A percentile compares a stretch with the other conserved stretches of the same genome.
Evolutionary conservation across 1,140 invertebrate genomes (phyloP).

Genomic region (Trypoxylus dichotomus): DNA sequence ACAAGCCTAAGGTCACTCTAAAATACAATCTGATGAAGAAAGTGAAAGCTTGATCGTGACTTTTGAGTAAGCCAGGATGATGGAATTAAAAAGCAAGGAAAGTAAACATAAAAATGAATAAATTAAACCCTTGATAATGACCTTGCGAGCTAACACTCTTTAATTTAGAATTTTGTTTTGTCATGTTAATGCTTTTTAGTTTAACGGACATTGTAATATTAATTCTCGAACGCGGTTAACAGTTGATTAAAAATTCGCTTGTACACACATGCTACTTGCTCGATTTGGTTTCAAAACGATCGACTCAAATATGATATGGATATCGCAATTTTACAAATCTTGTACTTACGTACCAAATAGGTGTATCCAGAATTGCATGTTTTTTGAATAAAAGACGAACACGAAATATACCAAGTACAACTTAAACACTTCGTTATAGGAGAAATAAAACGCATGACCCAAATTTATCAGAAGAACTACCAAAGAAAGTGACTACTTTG

Average conservation of each 20-base stretch:
- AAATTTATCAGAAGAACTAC: slow-evolving; percentile 48
- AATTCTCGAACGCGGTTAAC: no score
- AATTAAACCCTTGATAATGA: neutral
- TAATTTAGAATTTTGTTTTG: neutral
- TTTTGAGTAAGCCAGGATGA: neutral
- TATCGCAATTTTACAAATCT: no score
- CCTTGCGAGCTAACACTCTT: neutral
- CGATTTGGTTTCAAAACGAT: no score
- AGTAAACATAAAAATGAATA: neutral
- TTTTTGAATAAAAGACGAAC: slow-evolving; percentile 34
- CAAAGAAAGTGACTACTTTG: slow-evolving; percentile 50
- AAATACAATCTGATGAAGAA: neutral
- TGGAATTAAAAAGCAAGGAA: neutral
- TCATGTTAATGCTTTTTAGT: no score
- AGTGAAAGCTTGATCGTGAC: neutral
- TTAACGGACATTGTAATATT: no score
- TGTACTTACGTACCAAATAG: slow-evolving; percentile 40
- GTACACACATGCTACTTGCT: neutral
- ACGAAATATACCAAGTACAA: slow-evolving; percentile 40
- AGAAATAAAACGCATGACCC: slow-evolving; percentile 46
- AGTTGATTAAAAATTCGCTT: neutral
- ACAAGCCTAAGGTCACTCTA: neutral
- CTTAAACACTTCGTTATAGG: neutral
- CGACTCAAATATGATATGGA: no score
- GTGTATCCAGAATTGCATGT: slow-evolving; percentile 44